These are phyloP conservation scores for Conger conger DNA, from an alignment of 2,113 vertebrate species.

Conservation along the genomic window DNA sequence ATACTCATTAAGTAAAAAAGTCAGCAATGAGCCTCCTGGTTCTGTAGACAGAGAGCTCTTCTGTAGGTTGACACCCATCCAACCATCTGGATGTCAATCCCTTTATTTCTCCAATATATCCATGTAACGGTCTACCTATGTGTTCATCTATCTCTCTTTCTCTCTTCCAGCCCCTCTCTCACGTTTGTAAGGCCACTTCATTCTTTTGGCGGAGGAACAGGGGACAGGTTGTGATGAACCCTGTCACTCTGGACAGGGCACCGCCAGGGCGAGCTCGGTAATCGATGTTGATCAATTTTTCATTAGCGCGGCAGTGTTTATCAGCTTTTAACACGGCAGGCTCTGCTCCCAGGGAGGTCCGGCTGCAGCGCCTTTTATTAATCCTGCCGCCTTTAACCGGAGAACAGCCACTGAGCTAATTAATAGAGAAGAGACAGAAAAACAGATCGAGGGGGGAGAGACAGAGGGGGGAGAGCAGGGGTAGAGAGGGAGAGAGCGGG, in stretches of 20 bases:
- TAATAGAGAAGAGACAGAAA: slow-evolving; percentile 63
- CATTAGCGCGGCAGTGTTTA: slow-evolving; percentile 83
- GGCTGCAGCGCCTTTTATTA: slow-evolving; percentile 84
- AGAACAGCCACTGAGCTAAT: slow-evolving; percentile 81
- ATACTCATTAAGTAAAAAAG: neutral
- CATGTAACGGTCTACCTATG: neutral
- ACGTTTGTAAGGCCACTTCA: neutral
- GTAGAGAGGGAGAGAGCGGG: too few species aligned
- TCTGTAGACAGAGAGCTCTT: neutral
- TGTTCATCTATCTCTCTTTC: neutral
- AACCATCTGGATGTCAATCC: neutral
- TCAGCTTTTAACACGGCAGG: slow-evolving; percentile 77
- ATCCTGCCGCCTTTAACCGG: slow-evolving; percentile 84
- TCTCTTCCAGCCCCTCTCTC: neutral
- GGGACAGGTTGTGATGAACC: slow-evolving; percentile 68
- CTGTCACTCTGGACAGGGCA: slow-evolving; percentile 57
- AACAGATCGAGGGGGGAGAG: too few species aligned
- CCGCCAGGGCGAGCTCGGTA: slow-evolving; percentile 44
- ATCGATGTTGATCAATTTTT: slow-evolving; percentile 80
- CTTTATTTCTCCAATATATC: neutral
- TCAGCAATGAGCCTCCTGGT: neutral
- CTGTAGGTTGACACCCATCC: neutral
- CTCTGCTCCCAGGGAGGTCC: slow-evolving; percentile 74
- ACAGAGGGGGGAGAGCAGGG: too few species aligned
- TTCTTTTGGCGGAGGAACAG: slow-evolving; percentile 56